Base-by-base conservation (phyloP, 2,113 vertebrate genomes). In the Lasiurus borealis region DNA sequence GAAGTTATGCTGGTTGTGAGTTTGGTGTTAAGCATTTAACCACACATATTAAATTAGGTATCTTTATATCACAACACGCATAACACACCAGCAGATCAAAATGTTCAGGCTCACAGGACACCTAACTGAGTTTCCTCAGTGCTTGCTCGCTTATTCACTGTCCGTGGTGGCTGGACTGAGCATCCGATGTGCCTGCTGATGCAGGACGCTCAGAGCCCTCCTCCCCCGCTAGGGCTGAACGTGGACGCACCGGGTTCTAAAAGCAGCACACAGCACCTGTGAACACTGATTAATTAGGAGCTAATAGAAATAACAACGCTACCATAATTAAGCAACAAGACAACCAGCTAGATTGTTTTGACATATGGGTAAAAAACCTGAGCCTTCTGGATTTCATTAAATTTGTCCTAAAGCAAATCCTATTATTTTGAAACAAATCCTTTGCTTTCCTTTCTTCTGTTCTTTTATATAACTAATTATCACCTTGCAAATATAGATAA, bases 391-490 rank as follows among this genome's bases (percentile, higher is more conserved):
- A 90, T 86, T 85, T 85, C 71, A 92, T 82, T 78, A 78, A 93
- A 44, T 29, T 90, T 87, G 2, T 87, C 77, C 72, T 84, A 93
- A 86, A 25, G 29, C 66, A 90, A 85, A 78, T 87, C 46, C 69
- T 80, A 86, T 36, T 90, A 87, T 46, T 92, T 80, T 44, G 46
- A 89, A 94, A 92, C 92, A 90, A 94, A 40, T 40, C 34, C 6
- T 23, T 92, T 84, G 54, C 64, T 91, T 80, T 69, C 44, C 31
- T 90, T 82, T 71, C 69, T 97, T 95, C 31, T 95, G 21, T 85
- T 83, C 48, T 84, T 93, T 48, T 40, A 31, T 11, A 13, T 73
- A 25, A 88, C 50, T 72, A 76, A 93, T 80, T 88, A 80, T 31
- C 59, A 83, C 36, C 77, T 68, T 88, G 34, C 72, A 90, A 94